Percentiles rank a stretch among this genome's conserved stretches.
Evolutionary conservation across 2,888 invertebrate species (phyloP).

Genomic region (Drosophila cracens): DNA sequence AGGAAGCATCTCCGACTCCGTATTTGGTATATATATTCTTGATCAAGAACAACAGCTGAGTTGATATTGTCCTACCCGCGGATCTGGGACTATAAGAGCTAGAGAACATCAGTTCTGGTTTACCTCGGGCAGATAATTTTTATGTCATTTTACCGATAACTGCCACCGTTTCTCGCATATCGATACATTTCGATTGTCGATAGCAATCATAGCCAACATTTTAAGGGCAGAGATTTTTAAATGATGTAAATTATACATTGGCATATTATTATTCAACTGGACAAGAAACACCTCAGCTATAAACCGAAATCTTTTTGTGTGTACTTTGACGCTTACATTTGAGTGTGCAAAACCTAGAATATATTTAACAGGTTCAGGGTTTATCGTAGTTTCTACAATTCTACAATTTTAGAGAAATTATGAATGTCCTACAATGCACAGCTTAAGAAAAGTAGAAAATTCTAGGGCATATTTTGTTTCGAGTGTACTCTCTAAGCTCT

Average conservation of each 20-base stretch:
- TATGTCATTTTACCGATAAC: neutral
- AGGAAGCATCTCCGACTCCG: neutral
- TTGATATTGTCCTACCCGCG: neutral
- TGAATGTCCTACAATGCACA: neutral
- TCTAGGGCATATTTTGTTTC: neutral
- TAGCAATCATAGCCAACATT: neutral
- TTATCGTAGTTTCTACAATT: neutral
- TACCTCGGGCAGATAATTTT: neutral
- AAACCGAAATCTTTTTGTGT: neutral
- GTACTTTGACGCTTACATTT: neutral
- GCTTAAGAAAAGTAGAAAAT: neutral
- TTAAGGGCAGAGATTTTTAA: neutral
- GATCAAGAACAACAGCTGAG: no score
- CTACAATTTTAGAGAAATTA: no score
- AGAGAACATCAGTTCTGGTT: neutral
- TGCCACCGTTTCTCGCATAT: neutral
- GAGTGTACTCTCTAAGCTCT: slow-evolving; percentile 2
- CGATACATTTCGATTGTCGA: neutral
- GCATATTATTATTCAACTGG: neutral
- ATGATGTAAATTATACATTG: neutral
- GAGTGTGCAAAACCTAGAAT: neutral
- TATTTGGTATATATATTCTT: neutral
- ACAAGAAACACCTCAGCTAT: neutral
- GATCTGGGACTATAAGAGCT: neutral
- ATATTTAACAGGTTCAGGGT: neutral